phyloP scores from a whole-genome alignment of 2,797 vertebrate species.

The Enteromius afrohamiltoni region DNA sequence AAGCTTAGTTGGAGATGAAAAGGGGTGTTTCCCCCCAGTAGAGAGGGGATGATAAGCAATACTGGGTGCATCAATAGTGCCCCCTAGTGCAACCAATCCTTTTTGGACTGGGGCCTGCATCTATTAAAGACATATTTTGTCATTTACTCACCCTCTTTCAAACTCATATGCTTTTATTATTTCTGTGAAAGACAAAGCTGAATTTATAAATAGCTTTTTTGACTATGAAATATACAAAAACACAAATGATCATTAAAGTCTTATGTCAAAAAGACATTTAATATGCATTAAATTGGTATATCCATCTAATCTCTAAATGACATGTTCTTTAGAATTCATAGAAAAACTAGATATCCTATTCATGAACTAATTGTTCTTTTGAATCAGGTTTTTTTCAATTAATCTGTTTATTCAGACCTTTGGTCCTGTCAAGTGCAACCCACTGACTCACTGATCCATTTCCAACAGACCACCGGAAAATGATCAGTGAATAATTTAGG shows the following conservation, averaged over 20 bases:
- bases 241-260: too few species aligned
- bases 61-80: constrained; percentile 74
- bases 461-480: not conserved
- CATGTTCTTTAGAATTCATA: not conserved
- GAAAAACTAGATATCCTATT: not conserved
- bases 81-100: constrained; percentile 72
- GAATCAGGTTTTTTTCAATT: not conserved
- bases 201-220: not conserved
- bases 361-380: not conserved
- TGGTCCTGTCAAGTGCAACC: not conserved
- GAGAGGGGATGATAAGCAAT: constrained; percentile 51
- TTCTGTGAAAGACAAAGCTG: not conserved
- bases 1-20: constrained; percentile 57
- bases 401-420: not conserved
- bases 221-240: not conserved
- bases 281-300: not conserved
- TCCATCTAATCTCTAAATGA: not conserved
- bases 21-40: constrained; percentile 61
- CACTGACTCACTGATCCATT: not conserved
- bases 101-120: constrained; percentile 3
- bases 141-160: constrained; percentile 1
- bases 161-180: not conserved
- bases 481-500: not conserved
- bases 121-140: not conserved
- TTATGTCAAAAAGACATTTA: not conserved